Percentiles rank a stretch among this genome's conserved stretches.
Conservation (phyloP, 2,797 vertebrate genomes). For the Furcifer pardalis region DNA sequence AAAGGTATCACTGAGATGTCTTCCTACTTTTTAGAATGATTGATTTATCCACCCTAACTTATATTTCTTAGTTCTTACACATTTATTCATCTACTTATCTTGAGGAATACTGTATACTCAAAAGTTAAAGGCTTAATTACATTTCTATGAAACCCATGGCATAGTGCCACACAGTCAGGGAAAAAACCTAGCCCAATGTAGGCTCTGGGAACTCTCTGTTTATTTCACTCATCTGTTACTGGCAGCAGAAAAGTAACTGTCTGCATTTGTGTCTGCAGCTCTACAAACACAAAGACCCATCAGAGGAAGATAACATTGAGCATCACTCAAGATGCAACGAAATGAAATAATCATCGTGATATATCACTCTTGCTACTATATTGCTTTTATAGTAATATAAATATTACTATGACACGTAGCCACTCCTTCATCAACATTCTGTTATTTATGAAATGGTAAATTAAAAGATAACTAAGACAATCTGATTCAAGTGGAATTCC, state of each 20-base stretch:
- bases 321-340: neutral
- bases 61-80: neutral
- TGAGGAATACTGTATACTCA: slow-evolving; percentile 4
- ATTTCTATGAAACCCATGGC: slow-evolving; percentile 20
- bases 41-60: neutral
- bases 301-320: neutral
- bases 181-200: neutral
- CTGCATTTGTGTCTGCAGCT: neutral
- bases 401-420: neutral
- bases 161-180: neutral
- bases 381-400: neutral
- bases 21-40: neutral
- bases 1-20: neutral
- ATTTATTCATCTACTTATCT: slow-evolving; percentile 5
- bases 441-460: neutral
- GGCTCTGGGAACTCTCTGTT: neutral
- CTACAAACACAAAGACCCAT: neutral
- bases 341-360: neutral
- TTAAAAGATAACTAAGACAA: neutral
- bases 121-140: slow-evolving; percentile 8
- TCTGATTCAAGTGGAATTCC: neutral
- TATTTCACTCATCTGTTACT: neutral
- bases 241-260: neutral
- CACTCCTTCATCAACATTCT: neutral
- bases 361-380: neutral